Evolutionary conservation across 2,797 vertebrate genomes (phyloP).

Genomic region (Danio jaintianensis): DNA sequence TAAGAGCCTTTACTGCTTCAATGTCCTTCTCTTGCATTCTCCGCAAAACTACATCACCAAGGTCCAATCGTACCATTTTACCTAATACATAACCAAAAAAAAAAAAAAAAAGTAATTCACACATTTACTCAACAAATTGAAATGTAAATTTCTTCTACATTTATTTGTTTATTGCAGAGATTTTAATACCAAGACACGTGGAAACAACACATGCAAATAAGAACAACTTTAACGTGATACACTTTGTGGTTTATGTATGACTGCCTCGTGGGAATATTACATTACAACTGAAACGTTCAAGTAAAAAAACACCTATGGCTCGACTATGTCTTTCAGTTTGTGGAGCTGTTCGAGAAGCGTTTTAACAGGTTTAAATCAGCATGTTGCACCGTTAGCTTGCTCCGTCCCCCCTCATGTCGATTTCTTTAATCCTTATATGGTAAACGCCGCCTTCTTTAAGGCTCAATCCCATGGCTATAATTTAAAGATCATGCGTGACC

Average conservation of each 20-base stretch:
- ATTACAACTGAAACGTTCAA: background rate
- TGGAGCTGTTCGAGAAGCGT: slow-evolving; percentile 4
- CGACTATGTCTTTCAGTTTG: background rate
- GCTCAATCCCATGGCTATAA: background rate
- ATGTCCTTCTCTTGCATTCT: slow-evolving; percentile 89
- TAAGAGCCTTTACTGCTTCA: slow-evolving; percentile 84
- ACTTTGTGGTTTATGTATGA: slow-evolving; percentile 4
- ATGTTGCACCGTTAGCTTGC: slow-evolving; percentile 18
- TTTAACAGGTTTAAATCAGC: background rate
- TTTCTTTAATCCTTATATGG: slow-evolving; percentile 70
- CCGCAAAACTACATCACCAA: slow-evolving; percentile 78
- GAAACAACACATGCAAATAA: background rate
- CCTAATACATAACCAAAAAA: background rate
- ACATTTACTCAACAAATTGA: background rate
- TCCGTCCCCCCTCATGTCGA: background rate
- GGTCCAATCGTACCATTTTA: slow-evolving; percentile 79
- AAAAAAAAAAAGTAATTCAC: background rate
- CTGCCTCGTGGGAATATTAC: background rate
- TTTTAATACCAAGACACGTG: too few species aligned
- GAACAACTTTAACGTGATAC: slow-evolving; percentile 2
- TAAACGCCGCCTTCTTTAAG: slow-evolving; percentile 27
- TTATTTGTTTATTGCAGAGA: background rate
- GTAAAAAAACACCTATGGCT: background rate
- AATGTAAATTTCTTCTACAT: background rate
- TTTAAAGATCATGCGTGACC: background rate